Conservation (phyloP, 2,888 invertebrate genomes). For the Ennomos fuscantarius region DNA sequence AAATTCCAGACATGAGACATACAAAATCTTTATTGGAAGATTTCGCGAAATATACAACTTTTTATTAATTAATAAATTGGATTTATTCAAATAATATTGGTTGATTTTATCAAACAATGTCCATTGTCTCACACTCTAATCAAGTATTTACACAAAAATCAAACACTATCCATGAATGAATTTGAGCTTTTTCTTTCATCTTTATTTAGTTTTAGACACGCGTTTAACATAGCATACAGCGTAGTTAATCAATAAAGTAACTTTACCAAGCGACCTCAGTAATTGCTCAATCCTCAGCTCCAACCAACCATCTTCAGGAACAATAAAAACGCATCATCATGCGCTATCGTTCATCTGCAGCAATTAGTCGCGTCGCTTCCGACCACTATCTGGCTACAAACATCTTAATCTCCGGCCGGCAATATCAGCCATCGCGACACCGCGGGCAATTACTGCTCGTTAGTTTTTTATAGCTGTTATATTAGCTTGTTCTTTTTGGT, state of each 20-base stretch:
- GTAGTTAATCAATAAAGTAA: background rate
- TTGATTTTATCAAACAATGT: too few species aligned
- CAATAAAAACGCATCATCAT: constrained; percentile 24
- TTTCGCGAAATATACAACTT: too few species aligned
- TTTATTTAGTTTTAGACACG: too few species aligned
- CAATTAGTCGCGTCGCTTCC: constrained; percentile 29
- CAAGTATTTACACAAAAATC: too few species aligned
- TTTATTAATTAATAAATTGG: too few species aligned
- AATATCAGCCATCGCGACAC: constrained; percentile 9
- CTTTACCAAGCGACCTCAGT: background rate
- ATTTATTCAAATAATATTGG: too few species aligned
- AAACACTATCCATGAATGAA: too few species aligned
- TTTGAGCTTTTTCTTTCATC: too few species aligned
- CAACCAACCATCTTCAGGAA: constrained; percentile 10
- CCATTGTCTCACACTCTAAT: too few species aligned
- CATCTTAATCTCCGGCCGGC: constrained; percentile 1
- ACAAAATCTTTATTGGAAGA: too few species aligned
- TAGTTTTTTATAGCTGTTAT: constrained; percentile 15
- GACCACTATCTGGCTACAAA: constrained; percentile 12
- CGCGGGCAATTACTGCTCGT: constrained; percentile 17
- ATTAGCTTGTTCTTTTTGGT: constrained; percentile 11
- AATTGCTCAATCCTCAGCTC: constrained; percentile 1
- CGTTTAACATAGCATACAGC: too few species aligned
- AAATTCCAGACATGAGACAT: too few species aligned
- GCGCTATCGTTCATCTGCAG: constrained; percentile 19